Conservation (phyloP, 1,140 invertebrate species). For the Harpegnathos saltator region DNA sequence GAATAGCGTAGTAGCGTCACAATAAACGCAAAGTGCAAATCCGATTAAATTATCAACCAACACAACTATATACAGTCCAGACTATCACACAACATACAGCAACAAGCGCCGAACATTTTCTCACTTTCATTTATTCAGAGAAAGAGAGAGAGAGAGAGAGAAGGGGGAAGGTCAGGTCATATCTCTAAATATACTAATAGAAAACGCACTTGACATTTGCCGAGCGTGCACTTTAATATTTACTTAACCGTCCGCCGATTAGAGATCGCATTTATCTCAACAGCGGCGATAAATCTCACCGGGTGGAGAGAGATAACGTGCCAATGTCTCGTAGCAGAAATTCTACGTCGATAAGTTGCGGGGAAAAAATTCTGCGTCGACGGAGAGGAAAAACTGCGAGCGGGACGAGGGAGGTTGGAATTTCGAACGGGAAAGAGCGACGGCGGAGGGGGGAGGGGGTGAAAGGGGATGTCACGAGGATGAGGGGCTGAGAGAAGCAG, state of each 20-base stretch:
- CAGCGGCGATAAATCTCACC: conserved; percentile 42
- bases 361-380: conserved; percentile 35
- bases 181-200: background rate
- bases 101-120: background rate
- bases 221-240: conserved; percentile 36
- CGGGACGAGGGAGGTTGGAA: conserved; percentile 5
- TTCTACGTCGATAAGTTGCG: conserved; percentile 40
- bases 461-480: background rate
- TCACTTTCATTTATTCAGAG: background rate
- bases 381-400: conserved; percentile 14
- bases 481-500: background rate
- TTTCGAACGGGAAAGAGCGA: conserved; percentile 1
- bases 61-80: too few relatives aligned
- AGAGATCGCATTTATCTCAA: conserved; percentile 62
- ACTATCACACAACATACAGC: too few relatives aligned
- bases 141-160: too few relatives aligned
- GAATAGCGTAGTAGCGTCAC: too few relatives aligned
- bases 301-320: conserved; percentile 27
- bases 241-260: conserved; percentile 29
- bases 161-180: too few relatives aligned
- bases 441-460: background rate
- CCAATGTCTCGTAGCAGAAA: conserved; percentile 45
- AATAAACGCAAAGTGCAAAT: too few relatives aligned
- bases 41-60: too few relatives aligned
- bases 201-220: too few relatives aligned